phyloP scores from a whole-genome alignment of 2,888 invertebrate species.

The Agonopterix heracliana region DNA sequence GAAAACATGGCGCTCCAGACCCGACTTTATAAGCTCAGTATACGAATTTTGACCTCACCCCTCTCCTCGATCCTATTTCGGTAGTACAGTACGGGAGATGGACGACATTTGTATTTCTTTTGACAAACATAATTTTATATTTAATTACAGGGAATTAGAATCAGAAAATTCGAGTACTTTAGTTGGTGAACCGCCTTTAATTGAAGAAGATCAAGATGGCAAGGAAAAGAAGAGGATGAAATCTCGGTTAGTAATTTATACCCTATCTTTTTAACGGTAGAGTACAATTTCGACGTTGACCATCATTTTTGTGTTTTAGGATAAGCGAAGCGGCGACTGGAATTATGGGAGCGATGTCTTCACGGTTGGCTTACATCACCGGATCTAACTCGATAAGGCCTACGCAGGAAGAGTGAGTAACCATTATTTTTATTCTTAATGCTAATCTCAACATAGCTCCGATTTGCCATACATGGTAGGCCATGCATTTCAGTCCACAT shows the following conservation, averaged over 20 bases:
- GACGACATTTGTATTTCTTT: too few species aligned
- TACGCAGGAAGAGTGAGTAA: constrained; percentile 61
- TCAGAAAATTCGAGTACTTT: constrained; percentile 64
- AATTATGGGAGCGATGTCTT: constrained; percentile 77
- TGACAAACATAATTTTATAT: neutral
- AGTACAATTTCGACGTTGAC: neutral
- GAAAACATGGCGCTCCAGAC: too few species aligned
- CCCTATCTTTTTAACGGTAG: neutral
- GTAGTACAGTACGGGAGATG: too few species aligned
- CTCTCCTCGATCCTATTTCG: too few species aligned
- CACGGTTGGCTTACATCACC: constrained; percentile 74
- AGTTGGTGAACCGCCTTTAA: constrained; percentile 57
- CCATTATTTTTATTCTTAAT: neutral
- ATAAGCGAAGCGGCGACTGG: constrained; percentile 75
- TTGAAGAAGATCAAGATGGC: constrained; percentile 47
- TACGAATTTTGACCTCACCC: too few species aligned
- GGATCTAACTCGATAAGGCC: constrained; percentile 65
- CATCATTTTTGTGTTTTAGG: constrained; percentile 27
- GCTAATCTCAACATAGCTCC: too few species aligned
- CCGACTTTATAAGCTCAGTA: too few species aligned
- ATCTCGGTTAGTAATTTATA: constrained; percentile 44
- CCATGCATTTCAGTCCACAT: neutral
- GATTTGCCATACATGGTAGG: too few species aligned
- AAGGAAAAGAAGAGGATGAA: constrained; percentile 63
- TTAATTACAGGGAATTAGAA: constrained; percentile 46